Conservation (phyloP, 2,888 invertebrate genomes). For the Scaptomyza tumidula region DNA sequence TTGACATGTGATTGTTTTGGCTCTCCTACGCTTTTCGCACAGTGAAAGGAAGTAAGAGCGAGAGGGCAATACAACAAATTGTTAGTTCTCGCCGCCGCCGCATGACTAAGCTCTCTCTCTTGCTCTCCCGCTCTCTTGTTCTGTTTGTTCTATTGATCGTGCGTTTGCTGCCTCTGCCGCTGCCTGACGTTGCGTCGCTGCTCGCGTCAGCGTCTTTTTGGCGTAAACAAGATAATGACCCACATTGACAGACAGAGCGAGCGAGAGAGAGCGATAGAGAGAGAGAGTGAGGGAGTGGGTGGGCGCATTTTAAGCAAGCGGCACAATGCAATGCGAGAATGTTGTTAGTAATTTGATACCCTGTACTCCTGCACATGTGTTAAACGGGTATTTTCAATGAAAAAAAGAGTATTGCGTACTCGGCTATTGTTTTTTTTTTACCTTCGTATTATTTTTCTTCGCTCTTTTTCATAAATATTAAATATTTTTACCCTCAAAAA, state of each 20-base stretch:
- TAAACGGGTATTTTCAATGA: not conserved
- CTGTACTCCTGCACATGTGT: not conserved
- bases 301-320: slow-evolving; percentile 57
- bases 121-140: slow-evolving; percentile 2
- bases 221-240: slow-evolving; percentile 78
- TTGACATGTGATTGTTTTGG: not conserved
- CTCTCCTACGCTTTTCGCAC: slow-evolving; percentile 11
- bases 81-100: not conserved
- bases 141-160: slow-evolving; percentile 21
- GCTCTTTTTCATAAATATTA: slow-evolving; percentile 40
- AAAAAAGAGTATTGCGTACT: not conserved
- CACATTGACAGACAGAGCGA: slow-evolving; percentile 49
- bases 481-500: slow-evolving; percentile 36
- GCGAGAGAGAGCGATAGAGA: slow-evolving; percentile 10
- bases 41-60: not conserved
- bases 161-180: slow-evolving; percentile 52
- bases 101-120: not conserved
- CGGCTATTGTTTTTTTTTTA: not conserved
- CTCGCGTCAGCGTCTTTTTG: slow-evolving; percentile 34
- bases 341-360: slow-evolving; percentile 15
- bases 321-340: slow-evolving; percentile 42
- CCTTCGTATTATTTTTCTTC: slow-evolving; percentile 2
- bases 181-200: slow-evolving; percentile 32
- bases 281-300: slow-evolving; percentile 6
- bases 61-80: not conserved